Percentiles rank a stretch among this genome's conserved stretches.
Evolutionary conservation across 2,113 vertebrate genomes (phyloP).

Genomic region (Bubo blakistoni): DNA sequence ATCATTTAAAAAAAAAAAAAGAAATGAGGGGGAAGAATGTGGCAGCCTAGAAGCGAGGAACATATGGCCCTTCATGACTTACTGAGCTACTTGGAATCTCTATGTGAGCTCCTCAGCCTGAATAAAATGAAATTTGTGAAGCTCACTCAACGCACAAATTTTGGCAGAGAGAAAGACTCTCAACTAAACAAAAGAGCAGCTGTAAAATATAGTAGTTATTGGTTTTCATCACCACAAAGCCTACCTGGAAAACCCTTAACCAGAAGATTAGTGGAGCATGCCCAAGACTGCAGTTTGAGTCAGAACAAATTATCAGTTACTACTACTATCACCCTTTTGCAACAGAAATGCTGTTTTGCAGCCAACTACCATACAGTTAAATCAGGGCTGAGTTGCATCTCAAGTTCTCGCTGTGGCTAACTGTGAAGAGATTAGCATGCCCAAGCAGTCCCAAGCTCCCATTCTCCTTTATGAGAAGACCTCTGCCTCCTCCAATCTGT

Average conservation of each 20-base stretch:
- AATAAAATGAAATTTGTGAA: neutral
- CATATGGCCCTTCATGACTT: constrained; percentile 14
- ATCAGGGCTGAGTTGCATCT: neutral
- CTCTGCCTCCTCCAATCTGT: neutral
- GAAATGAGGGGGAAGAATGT: neutral
- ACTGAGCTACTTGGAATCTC: constrained; percentile 33
- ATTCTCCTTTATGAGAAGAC: neutral
- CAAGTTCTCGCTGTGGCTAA: neutral
- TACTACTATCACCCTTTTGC: neutral
- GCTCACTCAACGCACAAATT: neutral
- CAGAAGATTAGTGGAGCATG: neutral
- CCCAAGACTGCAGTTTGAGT: neutral
- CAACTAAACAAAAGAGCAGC: neutral
- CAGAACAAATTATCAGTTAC: neutral
- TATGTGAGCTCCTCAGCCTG: neutral
- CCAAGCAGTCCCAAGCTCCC: neutral
- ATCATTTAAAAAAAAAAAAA: neutral
- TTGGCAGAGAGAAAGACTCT: neutral
- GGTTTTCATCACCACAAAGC: neutral
- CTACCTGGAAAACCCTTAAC: neutral
- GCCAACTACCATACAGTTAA: neutral
- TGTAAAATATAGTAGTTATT: neutral
- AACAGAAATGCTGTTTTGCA: neutral
- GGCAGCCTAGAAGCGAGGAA: neutral
- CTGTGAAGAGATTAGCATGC: neutral